Percentiles rank a stretch among this genome's conserved stretches.
Evolutionary conservation across 2,888 invertebrate genomes (phyloP).

Genomic region (Melanostoma scalare): DNA sequence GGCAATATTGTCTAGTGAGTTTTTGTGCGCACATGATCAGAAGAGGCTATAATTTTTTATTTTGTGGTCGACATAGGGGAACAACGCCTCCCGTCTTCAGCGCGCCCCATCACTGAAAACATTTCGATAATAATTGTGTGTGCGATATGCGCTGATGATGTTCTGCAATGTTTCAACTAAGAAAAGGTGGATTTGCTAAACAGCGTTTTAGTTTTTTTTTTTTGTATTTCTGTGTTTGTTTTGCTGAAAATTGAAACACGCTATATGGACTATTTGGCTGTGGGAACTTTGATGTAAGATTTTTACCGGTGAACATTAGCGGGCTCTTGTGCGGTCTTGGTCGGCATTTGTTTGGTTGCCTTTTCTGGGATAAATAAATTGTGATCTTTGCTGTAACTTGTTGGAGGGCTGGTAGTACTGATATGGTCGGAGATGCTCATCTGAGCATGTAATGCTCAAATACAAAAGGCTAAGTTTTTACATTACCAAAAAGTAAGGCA

Average conservation of each 20-base stretch:
- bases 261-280: constrained; percentile 53
- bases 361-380: constrained; percentile 45
- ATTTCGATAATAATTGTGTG: constrained; percentile 70
- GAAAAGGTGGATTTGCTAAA: constrained; percentile 67
- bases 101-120: constrained; percentile 30
- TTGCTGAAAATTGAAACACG: constrained; percentile 62
- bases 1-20: constrained; percentile 27
- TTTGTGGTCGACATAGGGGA: constrained; percentile 70
- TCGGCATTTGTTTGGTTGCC: not conserved
- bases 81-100: constrained; percentile 58
- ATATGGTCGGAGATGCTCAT: constrained; percentile 17
- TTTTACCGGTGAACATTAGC: constrained; percentile 41
- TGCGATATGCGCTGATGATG: constrained; percentile 71
- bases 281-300: constrained; percentile 59
- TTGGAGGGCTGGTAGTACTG: constrained; percentile 1
- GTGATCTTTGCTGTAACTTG: constrained; percentile 36
- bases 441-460: no score
- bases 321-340: constrained; percentile 42
- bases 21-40: constrained; percentile 27
- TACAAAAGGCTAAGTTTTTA: no score
- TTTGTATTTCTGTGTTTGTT: constrained; percentile 14
- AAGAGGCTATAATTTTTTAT: constrained; percentile 70
- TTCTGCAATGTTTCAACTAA: constrained; percentile 68
- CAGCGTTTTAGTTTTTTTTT: constrained; percentile 34
- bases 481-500: no score